Base-by-base conservation (phyloP, 2,888 invertebrate species). In the Meteorus cinctellus region DNA sequence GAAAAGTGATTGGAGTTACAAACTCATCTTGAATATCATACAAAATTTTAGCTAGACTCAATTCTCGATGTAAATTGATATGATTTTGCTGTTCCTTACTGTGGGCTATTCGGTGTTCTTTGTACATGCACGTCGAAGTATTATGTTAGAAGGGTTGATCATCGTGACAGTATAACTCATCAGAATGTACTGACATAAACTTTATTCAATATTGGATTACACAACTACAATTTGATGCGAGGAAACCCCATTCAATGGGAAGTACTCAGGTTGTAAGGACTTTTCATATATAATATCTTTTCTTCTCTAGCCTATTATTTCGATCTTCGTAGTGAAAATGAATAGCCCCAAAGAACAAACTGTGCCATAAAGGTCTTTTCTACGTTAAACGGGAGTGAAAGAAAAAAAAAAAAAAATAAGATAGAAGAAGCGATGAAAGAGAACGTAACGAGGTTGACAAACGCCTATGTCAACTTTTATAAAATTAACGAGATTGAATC, bases 401-500 rank as follows among this genome's bases (percentile, higher is more conserved):
- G 72, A 70, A 66, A 76, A 51, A 60, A 36, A 63, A 45, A 48
- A 16, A 34, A 51, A 24, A 45, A 29, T 65, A 59, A 24, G 59
- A 29, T 65, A 59, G 59, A 59, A 12, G 24, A 70, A 34, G 29
- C 62, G 24, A 51, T 24, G 66, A 41, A 55, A 62, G 66, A 45
- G 34, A 24, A 59, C 41, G 29, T 41, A 45, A 72, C 81, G 82
- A 84, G 82, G 81, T 83, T 83, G 83, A 82, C 82, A 80, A 83
- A 82, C 81, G 82, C 81, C 82, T 78, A 81, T 81, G 81, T 82
- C 83, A 83, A 83, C 80, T 82, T 80, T 71, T 79, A 63, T 78
- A 78, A 77, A 79, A 81, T 81, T 80, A 82, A 81, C 77, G 81
- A 80, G 77, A 74, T 76, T 76, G 59, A 69, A 62, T 51, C 48